These are phyloP conservation scores for Limnothrissa miodon DNA, from an alignment of 2,113 vertebrate genomes.

Conservation along the genomic window DNA sequence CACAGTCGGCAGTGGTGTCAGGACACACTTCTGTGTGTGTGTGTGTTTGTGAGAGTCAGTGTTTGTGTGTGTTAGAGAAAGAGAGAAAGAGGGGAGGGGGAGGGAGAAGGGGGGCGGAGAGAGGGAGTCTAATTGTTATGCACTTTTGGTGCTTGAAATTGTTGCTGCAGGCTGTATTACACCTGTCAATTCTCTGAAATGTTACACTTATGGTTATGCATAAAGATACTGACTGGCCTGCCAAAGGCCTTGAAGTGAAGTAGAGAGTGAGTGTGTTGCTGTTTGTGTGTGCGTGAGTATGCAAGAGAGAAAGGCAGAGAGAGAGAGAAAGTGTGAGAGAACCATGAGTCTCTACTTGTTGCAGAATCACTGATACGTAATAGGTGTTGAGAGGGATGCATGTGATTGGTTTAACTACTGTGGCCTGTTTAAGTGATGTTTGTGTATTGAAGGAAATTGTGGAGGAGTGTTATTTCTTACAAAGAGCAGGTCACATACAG, in stretches of 20 bases:
- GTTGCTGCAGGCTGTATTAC: too few species aligned
- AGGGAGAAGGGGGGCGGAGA: neutral
- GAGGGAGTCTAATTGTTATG: neutral
- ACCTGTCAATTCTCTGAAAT: too few species aligned
- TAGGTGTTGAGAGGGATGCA: neutral
- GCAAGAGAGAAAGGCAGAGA: too few species aligned
- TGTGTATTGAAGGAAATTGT: neutral
- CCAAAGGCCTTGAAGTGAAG: neutral
- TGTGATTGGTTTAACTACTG: neutral
- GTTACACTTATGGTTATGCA: neutral
- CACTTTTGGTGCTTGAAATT: neutral
- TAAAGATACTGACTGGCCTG: neutral
- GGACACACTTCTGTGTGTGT: neutral
- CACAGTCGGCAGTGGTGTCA: neutral
- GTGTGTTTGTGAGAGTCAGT: neutral
- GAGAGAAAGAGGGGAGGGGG: neutral
- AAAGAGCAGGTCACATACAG: neutral
- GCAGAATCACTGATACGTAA: neutral
- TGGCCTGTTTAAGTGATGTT: neutral
- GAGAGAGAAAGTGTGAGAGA: neutral
- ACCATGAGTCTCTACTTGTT: neutral
- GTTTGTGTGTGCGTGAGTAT: neutral
- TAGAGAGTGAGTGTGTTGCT: too few species aligned
- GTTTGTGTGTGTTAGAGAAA: neutral
- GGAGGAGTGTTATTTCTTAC: neutral